Base-by-base conservation (phyloP, 2,888 invertebrate genomes). In the Coleophora flavipennella region DNA sequence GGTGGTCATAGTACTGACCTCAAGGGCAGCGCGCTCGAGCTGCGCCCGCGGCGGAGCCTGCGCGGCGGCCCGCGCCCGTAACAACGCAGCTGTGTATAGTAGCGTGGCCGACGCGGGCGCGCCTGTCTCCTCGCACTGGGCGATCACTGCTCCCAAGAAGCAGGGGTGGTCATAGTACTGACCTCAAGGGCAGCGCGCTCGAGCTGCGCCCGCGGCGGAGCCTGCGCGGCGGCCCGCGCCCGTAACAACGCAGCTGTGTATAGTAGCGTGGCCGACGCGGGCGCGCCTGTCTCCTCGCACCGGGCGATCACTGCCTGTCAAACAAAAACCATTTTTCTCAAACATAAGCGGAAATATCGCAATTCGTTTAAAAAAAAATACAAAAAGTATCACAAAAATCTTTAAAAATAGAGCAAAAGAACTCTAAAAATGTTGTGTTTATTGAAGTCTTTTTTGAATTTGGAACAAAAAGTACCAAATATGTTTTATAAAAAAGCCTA, bases 181-280 rank as follows among this genome's bases (percentile, higher is more conserved):
- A 54, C 58, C 77, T 97, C 96, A 0, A 96, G 94, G 1, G 97
- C 97, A 52, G 92, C 91, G 90, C 94, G 92, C 75, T 97, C 97
- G 11, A 95, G 12, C 93, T 91, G 93, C 41, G 95, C 2, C 45
- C 41, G 42, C 91, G 93, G 41, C 95, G 77, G 7, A 95, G 56
- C 94, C 52, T 93, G 94, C 43, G 93, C 92, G n/a, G 95, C 95
- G 38, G 92, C 87, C 55, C 98, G 88, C 11, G 96, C 96, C 76
- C 97, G 97, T 28, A 99, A 85, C 49, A 99, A 78, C 13, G 98
- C 98, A 13, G 96, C 93, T 40, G 97, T 97, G 80, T 97, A 99
- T 74, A 95, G 94, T 62, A 97, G 93, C 28, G 96, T 92, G 31
- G 98, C 98, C 32, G 97, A 97, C 77, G 97, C 96, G 38, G 97